These are phyloP conservation scores for Drosophila tropicalis DNA, from an alignment of 1,140 invertebrate species.

Conservation along the genomic window DNA sequence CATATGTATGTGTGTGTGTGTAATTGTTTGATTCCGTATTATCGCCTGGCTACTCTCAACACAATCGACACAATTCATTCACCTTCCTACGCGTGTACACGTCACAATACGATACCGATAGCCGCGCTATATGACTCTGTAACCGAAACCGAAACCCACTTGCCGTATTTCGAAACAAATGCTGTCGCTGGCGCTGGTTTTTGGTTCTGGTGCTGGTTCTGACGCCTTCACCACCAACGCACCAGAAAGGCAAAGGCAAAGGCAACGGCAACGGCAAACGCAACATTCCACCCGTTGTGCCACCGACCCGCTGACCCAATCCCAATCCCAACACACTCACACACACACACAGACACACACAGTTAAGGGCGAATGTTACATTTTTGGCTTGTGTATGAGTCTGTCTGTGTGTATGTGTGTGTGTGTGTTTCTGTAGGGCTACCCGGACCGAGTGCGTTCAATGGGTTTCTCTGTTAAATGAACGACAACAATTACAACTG, in stretches of 20 bases:
- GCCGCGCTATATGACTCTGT: conserved; percentile 32
- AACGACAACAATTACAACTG: conserved; percentile 52
- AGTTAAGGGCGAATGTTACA: conserved; percentile 24
- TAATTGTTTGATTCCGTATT: conserved; percentile 24
- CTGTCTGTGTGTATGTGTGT: conserved; percentile 7
- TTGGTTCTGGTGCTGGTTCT: conserved; percentile 7
- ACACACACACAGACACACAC: conserved; percentile 24
- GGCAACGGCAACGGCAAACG: conserved; percentile 57
- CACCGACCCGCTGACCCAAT: conserved; percentile 76
- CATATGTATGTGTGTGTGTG: conserved; percentile 19
- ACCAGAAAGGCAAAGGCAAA: conserved; percentile 3
- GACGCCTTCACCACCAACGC: conserved; percentile 45
- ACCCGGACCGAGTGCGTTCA: conserved; percentile 32
- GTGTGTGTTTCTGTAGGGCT: conserved; percentile 24
- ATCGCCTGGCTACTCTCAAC: not conserved
- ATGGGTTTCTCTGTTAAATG: conserved; percentile 40
- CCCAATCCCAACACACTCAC: conserved; percentile 43
- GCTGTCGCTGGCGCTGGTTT: conserved; percentile 22
- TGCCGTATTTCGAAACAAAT: conserved; percentile 17
- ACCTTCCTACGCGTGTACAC: conserved; percentile 63
- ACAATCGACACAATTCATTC: conserved; percentile 57
- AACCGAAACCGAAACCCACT: conserved; percentile 54
- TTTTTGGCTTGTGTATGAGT: conserved; percentile 1
- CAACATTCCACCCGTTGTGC: conserved; percentile 72
- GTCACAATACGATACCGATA: conserved; percentile 52